Evolutionary conservation across 2,797 vertebrate genomes (phyloP), one percentile per base, ranked within the genome.

Genomic region (Spinus pinus): DNA sequence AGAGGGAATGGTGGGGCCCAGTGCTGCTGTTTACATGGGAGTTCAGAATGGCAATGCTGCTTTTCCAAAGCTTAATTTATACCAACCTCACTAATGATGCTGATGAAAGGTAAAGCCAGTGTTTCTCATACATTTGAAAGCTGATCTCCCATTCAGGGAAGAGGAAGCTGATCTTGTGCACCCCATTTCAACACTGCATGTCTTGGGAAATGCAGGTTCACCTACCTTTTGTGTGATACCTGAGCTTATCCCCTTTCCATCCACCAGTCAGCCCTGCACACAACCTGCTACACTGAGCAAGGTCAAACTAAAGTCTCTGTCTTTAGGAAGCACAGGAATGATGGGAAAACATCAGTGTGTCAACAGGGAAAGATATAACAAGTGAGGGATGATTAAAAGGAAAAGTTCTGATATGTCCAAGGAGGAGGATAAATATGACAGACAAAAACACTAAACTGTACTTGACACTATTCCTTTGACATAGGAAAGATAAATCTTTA

Each of bases 51-150:
- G 64, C 65, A 86, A 50, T 70, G 37, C 49, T 67, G 44, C 64
- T 92, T 70, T 92, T 73, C 74, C 37, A 71, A 35, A 78, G 15
- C 35, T 74, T 78, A 53, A 50, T 93, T 92, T 85, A 53, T 83
- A 67, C 69, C 23, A 14, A 60, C 64, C 79, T 82, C 80, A 12
- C 42, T 88, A 89, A 94, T 71, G 73, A 79, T 54, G 39, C 50
- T 47, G 86, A 57, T 89, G 88, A 95, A 94, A 94, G 57, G 69
- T 71, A 85, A 85, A 87, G 60, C 24, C 78, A 39, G n/a, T 7
- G 20, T 81, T 95, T 85, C 86, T 86, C 71, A 50, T 56, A 27
- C 41, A 18, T 74, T 71, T 91, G 94, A 93, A 95, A 96, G 60
- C 66, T 69, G 66, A 93, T 86, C 47, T 28, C 41, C 27, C 27